Percentiles rank a stretch among this genome's conserved stretches.
Conservation (phyloP, 2,797 vertebrate genomes). For the Oreonectes daqikongensis region DNA sequence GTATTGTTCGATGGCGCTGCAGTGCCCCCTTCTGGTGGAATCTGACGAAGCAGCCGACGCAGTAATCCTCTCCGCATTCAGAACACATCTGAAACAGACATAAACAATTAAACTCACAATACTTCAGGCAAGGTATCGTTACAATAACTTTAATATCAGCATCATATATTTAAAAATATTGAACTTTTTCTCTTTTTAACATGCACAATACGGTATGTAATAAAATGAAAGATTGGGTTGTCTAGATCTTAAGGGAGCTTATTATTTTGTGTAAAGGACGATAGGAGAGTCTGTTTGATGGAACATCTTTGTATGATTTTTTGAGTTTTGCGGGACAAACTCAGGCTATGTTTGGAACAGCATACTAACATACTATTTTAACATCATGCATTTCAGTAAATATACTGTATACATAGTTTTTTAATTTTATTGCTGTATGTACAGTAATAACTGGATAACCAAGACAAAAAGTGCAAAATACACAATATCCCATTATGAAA, state of each 20-base stretch:
- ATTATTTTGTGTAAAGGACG: constrained; percentile 67
- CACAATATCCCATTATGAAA: too few species aligned
- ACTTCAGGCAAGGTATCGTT: constrained; percentile 20
- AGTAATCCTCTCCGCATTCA: constrained; percentile 84
- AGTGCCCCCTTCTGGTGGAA: constrained; percentile 91
- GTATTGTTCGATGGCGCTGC: constrained; percentile 82
- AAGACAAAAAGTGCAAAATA: too few species aligned
- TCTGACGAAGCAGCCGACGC: constrained; percentile 80
- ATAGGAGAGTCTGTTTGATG: constrained; percentile 42
- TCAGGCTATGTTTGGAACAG: background rate
- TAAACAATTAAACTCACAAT: constrained; percentile 42
- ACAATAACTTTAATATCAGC: constrained; percentile 38
- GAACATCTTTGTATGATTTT: constrained; percentile 2
- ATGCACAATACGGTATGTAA: constrained; percentile 57
- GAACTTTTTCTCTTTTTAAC: constrained; percentile 19
- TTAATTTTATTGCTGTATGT: too few species aligned
- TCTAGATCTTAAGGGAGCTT: constrained; percentile 72
- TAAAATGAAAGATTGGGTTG: constrained; percentile 60
- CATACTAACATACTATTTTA: background rate
- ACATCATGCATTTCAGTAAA: background rate
- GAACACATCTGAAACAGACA: constrained; percentile 75
- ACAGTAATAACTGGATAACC: too few species aligned
- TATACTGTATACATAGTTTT: background rate
- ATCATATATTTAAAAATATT: constrained; percentile 46
- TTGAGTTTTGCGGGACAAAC: background rate